Conservation (phyloP, 2,888 invertebrate genomes). For the Cryptus viduatorius region DNA sequence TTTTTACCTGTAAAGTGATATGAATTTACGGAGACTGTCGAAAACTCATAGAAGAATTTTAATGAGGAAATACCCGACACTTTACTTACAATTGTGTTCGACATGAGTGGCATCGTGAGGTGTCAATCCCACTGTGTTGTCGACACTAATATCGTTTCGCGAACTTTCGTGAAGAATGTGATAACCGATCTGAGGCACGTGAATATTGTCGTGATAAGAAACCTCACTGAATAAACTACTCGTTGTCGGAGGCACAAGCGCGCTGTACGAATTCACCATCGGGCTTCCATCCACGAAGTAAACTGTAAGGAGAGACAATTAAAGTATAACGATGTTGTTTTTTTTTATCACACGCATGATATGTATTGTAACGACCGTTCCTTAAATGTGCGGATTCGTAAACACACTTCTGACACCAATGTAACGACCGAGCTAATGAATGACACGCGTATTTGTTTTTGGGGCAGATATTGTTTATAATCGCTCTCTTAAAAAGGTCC, state of each 20-base stretch:
- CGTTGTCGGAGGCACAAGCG: conserved; percentile 80
- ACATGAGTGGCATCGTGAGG: conserved; percentile 86
- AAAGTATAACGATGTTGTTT: no score
- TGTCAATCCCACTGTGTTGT: conserved; percentile 87
- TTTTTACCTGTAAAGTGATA: conserved; percentile 85
- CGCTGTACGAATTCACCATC: conserved; percentile 84
- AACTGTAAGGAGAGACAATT: conserved; percentile 82
- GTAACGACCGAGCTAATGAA: no score
- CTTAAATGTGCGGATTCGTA: no score
- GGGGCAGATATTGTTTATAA: no score
- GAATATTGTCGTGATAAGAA: conserved; percentile 78
- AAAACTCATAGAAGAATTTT: neutral
- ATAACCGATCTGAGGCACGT: conserved; percentile 76
- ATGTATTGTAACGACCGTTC: no score
- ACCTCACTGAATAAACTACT: conserved; percentile 80
- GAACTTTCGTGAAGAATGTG: conserved; percentile 80
- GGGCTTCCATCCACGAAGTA: conserved; percentile 85
- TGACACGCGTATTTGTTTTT: no score
- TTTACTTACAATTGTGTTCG: conserved; percentile 83
- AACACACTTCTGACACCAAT: no score
- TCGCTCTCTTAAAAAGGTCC: no score
- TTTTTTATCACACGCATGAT: no score
- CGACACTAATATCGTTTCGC: conserved; percentile 85
- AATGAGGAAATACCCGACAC: neutral
- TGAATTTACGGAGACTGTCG: neutral